Evolutionary conservation across 2,113 vertebrate genomes (phyloP), one percentile per base, ranked within the genome.

Genomic region (Pogonocichla stellata): DNA sequence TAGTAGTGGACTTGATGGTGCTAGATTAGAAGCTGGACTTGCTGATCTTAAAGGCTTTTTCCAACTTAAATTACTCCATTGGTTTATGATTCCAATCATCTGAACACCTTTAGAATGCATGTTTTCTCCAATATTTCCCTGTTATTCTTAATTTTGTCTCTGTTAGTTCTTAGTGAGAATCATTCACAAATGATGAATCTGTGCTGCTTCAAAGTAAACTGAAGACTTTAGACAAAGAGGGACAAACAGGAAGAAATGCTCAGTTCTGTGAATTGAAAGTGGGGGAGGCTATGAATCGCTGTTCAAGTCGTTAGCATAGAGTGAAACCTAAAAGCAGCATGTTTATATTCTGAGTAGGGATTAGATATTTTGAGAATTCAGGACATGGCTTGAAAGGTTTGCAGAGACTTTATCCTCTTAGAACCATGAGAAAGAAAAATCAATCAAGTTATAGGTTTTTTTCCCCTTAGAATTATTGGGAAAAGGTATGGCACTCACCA

Each of bases 271-370:
- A 93, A 77, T 7, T 2, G 2, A 77, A 90, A 62, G 9, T 54
- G 18, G 11, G 3, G 48, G 4, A 64, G 9, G 12, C 7, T 47
- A 51, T 20, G 19, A 79, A 71, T 77, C 0, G 0, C 26, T 8
- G 31, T 34, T 78, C 43, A 57, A 42, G 12, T 22, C 8, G 62
- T 62, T 62, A 83, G 16, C 33, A 60, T 29, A 51, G 26, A 58
- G 29, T 43, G 23, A 75, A 79, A 74, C 19, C 18, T 61, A 29
- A 28, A 82, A 73, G 43, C 24, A 62, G 6, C 33, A n/a, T 90
- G 10, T 31, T 75, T 86, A 18, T 80, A 34, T 83, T 82, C 56
- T 61, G 16, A 57, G 38, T 64, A 67, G 25, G 14, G 14, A 57
- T 73, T 65, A 51, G 5, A 28, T 50, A 67, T 71, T 67, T 51